Conservation (phyloP, 2,888 invertebrate genomes). For the Heteromyza rotundicornis region DNA sequence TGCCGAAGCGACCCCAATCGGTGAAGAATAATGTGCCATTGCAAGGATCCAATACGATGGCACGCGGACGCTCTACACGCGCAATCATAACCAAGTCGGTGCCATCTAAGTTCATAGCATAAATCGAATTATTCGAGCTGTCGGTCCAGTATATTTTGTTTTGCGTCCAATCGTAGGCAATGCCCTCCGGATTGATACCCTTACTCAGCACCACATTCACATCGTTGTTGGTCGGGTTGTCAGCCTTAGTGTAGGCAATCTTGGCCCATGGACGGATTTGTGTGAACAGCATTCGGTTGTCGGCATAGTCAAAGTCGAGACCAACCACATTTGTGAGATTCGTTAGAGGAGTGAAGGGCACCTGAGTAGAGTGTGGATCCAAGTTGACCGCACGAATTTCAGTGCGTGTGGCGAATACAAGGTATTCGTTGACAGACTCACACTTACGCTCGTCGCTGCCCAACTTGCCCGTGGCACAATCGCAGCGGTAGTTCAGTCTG, state of each 20-base stretch:
- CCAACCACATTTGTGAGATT: constrained; percentile 94
- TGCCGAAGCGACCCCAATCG: constrained; percentile 94
- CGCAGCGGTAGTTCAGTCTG: constrained; percentile 74
- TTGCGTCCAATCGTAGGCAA: constrained; percentile 97
- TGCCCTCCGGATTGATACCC: constrained; percentile 90
- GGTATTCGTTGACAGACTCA: constrained; percentile 82
- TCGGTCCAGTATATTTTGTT: constrained; percentile 98
- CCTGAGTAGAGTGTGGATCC: constrained; percentile 79
- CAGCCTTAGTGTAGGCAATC: constrained; percentile 81
- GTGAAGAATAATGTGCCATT: constrained; percentile 94
- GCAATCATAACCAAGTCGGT: constrained; percentile 89
- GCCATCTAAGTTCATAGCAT: constrained; percentile 92
- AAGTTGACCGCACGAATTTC: constrained; percentile 91
- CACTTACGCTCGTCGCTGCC: constrained; percentile 74
- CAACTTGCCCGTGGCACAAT: constrained; percentile 89
- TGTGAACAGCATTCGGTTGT: constrained; percentile 87
- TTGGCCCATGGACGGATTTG: constrained; percentile 91
- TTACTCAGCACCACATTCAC: constrained; percentile 75
- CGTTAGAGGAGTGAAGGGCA: constrained; percentile 84
- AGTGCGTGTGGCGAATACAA: constrained; percentile 92
- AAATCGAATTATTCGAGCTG: constrained; percentile 91
- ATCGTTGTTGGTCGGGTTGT: constrained; percentile 69
- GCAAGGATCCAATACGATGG: constrained; percentile 96
- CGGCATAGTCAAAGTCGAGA: constrained; percentile 91
- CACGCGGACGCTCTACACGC: constrained; percentile 89